Percentiles rank a stretch among this genome's conserved stretches.
Evolutionary conservation across 2,797 vertebrate genomes (phyloP).

Genomic region (Hippocampus kuda): DNA sequence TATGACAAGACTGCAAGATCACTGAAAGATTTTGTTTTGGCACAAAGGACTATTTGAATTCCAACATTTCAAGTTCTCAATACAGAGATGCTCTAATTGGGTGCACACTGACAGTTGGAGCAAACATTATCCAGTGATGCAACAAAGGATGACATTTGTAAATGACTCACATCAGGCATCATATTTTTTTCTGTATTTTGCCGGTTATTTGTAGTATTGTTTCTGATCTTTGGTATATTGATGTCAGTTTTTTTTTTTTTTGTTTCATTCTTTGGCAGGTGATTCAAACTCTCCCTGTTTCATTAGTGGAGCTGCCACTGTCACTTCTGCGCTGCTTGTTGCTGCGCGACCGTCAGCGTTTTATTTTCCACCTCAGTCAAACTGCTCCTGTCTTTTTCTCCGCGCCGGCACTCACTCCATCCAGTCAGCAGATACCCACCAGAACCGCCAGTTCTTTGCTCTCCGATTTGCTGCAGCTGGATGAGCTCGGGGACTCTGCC

Average conservation of each 20-base stretch:
- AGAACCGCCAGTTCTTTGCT: constrained; percentile 62
- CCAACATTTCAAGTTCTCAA: not conserved
- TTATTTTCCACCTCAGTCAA: constrained; percentile 35
- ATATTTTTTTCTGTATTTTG: constrained; percentile 20
- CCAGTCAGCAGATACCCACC: constrained; percentile 4
- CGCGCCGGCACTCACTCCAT: constrained; percentile 18
- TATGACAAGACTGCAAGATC: not conserved
- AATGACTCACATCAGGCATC: constrained; percentile 19
- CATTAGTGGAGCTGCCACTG: constrained; percentile 71
- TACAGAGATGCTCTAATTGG: constrained; percentile 18
- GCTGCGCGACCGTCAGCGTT: constrained; percentile 61
- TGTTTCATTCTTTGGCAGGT: constrained; percentile 61
- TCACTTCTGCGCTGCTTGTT: constrained; percentile 77
- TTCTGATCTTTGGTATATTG: constrained; percentile 44
- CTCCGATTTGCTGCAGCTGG: constrained; percentile 51
- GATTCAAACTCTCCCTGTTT: constrained; percentile 64
- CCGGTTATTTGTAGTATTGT: constrained; percentile 25
- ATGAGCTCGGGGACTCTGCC: constrained; percentile 53
- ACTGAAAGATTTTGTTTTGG: not conserved
- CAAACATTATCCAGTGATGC: constrained; percentile 41
- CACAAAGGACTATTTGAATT: not conserved
- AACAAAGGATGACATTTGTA: constrained; percentile 43
- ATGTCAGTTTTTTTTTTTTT: constrained; percentile 14
- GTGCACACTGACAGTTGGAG: constrained; percentile 15
- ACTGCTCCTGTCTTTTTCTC: constrained; percentile 49